Evolutionary conservation across 2,113 vertebrate species (phyloP).

Genomic region (Mustela lutreola): DNA sequence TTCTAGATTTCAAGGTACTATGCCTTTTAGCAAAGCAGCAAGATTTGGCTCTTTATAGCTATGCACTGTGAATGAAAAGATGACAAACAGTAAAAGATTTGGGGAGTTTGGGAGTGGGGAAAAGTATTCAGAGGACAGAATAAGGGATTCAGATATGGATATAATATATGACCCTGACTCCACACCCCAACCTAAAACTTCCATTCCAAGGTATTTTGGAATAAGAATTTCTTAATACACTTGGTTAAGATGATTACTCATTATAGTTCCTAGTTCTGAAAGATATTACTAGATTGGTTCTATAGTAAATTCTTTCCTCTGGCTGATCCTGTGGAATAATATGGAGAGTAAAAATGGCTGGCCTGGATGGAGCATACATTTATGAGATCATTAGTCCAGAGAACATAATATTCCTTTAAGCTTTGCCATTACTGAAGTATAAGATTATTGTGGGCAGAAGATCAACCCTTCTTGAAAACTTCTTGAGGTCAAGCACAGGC

Average conservation of each 20-base stretch:
- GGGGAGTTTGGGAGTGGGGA: neutral
- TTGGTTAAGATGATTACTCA: neutral
- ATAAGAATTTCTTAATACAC: neutral
- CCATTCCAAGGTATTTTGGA: neutral
- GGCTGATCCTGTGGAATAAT: neutral
- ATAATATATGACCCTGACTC: neutral
- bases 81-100: neutral
- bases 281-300: neutral
- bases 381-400: neutral
- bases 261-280: neutral
- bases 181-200: neutral
- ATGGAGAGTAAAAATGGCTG: neutral
- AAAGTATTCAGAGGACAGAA: neutral
- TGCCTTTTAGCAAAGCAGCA: neutral
- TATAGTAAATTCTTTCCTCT: neutral
- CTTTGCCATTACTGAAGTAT: neutral
- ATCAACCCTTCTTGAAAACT: neutral
- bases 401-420: neutral
- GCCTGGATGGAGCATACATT: neutral
- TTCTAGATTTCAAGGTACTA: neutral
- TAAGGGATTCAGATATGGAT: neutral
- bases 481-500: neutral
- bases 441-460: neutral
- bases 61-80: neutral
- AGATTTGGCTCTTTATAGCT: neutral